Evolutionary conservation across 2,797 vertebrate genomes (phyloP), one percentile per base, ranked within the genome.

Genomic region (Notolepis coatsorum): DNA sequence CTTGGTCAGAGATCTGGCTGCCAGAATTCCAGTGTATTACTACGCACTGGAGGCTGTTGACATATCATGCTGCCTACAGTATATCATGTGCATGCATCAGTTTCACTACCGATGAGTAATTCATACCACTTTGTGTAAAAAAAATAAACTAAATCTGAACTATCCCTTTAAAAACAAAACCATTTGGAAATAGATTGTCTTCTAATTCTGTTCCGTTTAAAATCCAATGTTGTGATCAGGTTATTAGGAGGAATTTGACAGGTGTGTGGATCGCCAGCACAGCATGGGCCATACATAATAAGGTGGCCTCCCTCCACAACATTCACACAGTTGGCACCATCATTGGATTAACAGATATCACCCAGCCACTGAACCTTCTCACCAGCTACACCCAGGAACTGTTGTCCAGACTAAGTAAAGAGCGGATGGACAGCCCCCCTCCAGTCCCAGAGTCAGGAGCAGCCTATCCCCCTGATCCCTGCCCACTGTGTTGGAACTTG

Each of bases 191-290:
- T n/a, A n/a, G n/a, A n/a, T n/a, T n/a, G n/a, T n/a, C n/a, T n/a
- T n/a, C n/a, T n/a, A n/a, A n/a, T n/a, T n/a, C n/a, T n/a, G n/a
- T n/a, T n/a, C n/a, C n/a, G n/a, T n/a, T n/a, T n/a, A n/a, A n/a
- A n/a, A n/a, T n/a, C n/a, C n/a, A n/a, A n/a, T n/a, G 35, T 41
- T n/a, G 3, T 27, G 30, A 17, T 8, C 80, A 93, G 93, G 89
- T 94, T 15, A 91, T 94, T 68, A 75, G 27, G 51, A 76, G 47
- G 9, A 91, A 92, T 18, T 45, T 93, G 57, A 89, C 86, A 27
- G 93, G 84, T 18, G 95, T 98, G 9, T 98, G 97, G 97, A 77
- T 98, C 1, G 95, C 79, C 63, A 95, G 92, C 0, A 92, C 95
- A 30, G 84, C 90, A n/a, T 98, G 96, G 96, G 35, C 91, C 10